Base-by-base conservation (phyloP, 1,140 invertebrate species). In the Halyomorpha halys region DNA sequence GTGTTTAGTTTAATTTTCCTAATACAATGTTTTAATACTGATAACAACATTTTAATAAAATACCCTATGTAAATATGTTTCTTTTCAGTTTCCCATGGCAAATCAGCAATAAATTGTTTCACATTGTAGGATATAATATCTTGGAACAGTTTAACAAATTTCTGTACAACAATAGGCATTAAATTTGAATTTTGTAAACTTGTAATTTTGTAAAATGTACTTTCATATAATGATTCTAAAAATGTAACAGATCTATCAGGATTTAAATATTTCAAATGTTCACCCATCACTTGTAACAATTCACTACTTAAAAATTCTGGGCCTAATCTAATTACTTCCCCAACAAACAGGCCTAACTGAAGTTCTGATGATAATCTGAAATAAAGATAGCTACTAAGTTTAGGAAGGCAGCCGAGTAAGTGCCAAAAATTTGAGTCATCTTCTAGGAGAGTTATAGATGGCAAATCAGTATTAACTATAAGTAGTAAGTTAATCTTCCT, bases 341-440 rank as follows among this genome's bases (percentile, higher is more conserved):
- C 21, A 2, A 63, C 13, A 19, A 49, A 49, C n/a, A 21, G 0
- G 47, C 30, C 18, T 0, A 51, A 34, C 14, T 54, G 18, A 11
- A 49, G 21, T 4, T 53, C n/a, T 3, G 30, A 18, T 3, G n/a
- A n/a, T 15, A 63, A 13, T 53, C 34, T 13, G n/a, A 63, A 63
- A 53, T 63, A 63, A 27, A 63, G 21, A 34, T 53, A 53, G 18
- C 47, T 19, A 18, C 62, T 63, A 11, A 63, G 27, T 63, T 63
- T 51, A 1, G 62, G 62, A n/a, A 63, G 23, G 16, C 14, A 19
- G 14, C 39, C 39, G 3, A 63, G 15, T n/a, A 63, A 44, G 39
- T 63, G 62, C 18, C 62, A 63, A 34, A 63, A 53, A 34, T 63
- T 63, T n/a, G 18, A 39, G 25, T 63, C 62, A 53, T 63, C 45